Evolutionary conservation across 2,888 invertebrate genomes (phyloP).

Genomic region (Drosophila affinis): DNA sequence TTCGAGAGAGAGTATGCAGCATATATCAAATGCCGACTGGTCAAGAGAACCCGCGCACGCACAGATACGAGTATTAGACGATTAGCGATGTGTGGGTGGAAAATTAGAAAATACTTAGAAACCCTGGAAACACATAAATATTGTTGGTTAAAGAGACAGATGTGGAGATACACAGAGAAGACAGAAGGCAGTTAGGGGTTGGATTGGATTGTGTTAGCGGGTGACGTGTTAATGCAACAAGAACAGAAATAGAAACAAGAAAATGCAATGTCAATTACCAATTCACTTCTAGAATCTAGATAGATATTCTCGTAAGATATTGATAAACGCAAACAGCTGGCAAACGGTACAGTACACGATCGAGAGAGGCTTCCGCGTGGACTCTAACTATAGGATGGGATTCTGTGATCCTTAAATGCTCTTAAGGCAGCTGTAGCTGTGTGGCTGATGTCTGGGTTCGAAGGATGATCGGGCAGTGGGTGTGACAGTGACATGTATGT

Average conservation of each 20-base stretch:
- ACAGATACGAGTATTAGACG: constrained; percentile 22
- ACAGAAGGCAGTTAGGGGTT: constrained; percentile 4
- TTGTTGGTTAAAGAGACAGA: constrained; percentile 21
- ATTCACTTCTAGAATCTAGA: constrained; percentile 49
- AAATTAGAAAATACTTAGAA: constrained; percentile 20
- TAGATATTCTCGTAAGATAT: constrained; percentile 41
- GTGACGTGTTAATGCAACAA: constrained; percentile 35
- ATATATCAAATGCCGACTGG: constrained; percentile 81
- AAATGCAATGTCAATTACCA: constrained; percentile 68
- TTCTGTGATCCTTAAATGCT: constrained; percentile 24
- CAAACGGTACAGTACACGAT: constrained; percentile 38
- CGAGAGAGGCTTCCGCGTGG: constrained; percentile 38
- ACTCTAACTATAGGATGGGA: constrained; percentile 50
- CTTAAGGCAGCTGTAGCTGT: constrained; percentile 50
- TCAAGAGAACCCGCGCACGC: constrained; percentile 42
- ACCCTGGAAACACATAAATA: constrained; percentile 25
- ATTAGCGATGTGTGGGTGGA: constrained; percentile 13
- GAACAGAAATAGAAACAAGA: constrained; percentile 54
- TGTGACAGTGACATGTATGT: constrained; percentile 10
- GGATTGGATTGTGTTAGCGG: constrained; percentile 19
- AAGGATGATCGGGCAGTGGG: constrained; percentile 37
- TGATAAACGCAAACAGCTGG: constrained; percentile 55
- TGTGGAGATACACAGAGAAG: constrained; percentile 3
- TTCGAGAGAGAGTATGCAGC: constrained; percentile 51
- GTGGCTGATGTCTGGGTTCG: constrained; percentile 23